Conservation (phyloP, 2,888 invertebrate genomes). For the Nephrotoma flavescens region DNA sequence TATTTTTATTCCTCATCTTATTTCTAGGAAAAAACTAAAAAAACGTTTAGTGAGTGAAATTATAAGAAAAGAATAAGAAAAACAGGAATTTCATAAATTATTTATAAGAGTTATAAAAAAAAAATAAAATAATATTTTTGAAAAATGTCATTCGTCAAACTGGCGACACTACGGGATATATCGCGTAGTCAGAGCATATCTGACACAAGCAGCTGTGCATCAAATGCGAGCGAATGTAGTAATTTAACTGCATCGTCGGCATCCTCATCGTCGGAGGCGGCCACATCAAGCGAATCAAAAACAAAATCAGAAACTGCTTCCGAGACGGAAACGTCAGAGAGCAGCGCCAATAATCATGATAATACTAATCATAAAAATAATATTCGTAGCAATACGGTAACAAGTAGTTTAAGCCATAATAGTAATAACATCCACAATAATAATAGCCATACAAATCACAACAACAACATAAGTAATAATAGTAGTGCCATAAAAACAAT, state of each 20-base stretch:
- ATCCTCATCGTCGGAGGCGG: background rate
- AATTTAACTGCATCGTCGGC: background rate
- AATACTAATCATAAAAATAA: background rate
- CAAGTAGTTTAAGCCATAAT: background rate
- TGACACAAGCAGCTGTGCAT: constrained; percentile 1
- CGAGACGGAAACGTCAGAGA: background rate
- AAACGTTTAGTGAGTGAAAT: background rate
- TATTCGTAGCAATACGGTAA: background rate
- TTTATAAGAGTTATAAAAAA: background rate
- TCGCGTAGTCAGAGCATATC: constrained; percentile 1
- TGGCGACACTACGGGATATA: constrained; percentile 1
- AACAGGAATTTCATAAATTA: background rate
- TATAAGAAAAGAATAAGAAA: background rate
- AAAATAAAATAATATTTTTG: background rate
- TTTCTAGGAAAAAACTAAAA: background rate
- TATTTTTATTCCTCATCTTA: background rate
- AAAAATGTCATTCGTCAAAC: background rate
- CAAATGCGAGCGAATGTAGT: background rate
- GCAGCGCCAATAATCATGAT: background rate
- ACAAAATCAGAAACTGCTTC: background rate
- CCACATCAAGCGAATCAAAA: background rate
- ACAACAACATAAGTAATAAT: background rate
- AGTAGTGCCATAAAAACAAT: background rate
- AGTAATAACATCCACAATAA: background rate
- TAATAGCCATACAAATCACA: background rate